Conservation (phyloP, 2,797 vertebrate species). For the Centroberyx gerrardi region DNA sequence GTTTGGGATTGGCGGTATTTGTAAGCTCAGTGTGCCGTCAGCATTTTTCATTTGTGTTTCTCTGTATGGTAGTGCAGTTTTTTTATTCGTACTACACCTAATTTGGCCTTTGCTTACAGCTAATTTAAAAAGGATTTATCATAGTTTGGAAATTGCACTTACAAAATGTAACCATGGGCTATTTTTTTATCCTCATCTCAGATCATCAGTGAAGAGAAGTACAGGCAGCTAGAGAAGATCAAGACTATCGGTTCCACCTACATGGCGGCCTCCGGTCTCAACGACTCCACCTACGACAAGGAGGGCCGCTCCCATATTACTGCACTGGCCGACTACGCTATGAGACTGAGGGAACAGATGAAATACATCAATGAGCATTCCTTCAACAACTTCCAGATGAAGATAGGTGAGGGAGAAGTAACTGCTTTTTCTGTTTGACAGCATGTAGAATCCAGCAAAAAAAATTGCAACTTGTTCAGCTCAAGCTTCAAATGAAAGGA, state of each 20-base stretch:
- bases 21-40: not conserved
- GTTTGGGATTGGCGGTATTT: not conserved
- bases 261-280: constrained; percentile 95
- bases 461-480: not conserved
- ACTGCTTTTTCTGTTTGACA: not conserved
- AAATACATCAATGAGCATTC: constrained; percentile 98
- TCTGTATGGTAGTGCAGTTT: not conserved
- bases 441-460: not conserved
- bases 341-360: constrained; percentile 97
- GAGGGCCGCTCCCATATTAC: constrained; percentile 92
- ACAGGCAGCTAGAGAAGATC: constrained; percentile 96
- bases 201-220: constrained; percentile 96
- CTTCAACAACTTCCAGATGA: constrained; percentile 99
- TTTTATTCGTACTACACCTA: not conserved
- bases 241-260: constrained; percentile 97
- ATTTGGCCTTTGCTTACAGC: not conserved
- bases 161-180: not conserved
- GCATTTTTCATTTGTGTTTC: not conserved
- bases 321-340: constrained; percentile 95
- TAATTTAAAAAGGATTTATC: not conserved
- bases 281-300: constrained; percentile 95
- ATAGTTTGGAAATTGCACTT: not conserved
- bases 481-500: not conserved
- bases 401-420: constrained; percentile 88
- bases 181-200: constrained; percentile 55